These are phyloP conservation scores for Spizaetus ornatus DNA, from an alignment of 2,113 vertebrate species.

Conservation along the genomic window DNA sequence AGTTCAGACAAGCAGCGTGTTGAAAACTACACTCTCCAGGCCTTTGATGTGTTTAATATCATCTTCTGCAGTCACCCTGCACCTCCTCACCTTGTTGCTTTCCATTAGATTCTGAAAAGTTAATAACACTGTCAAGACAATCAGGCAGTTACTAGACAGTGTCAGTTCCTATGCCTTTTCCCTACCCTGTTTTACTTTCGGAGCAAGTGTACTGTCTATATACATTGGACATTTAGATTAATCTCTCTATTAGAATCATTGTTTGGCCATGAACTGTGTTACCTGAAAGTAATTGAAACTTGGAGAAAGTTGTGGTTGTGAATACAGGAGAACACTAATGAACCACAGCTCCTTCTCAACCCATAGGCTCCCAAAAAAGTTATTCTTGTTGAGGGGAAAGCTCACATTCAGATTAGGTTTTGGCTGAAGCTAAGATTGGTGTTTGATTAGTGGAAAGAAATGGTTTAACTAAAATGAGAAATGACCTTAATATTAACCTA, in stretches of 20 bases:
- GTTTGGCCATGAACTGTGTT: slow-evolving; percentile 24
- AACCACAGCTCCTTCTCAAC: background rate
- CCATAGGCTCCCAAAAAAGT: background rate
- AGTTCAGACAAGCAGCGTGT: background rate
- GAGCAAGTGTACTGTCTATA: background rate
- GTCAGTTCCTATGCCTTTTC: background rate
- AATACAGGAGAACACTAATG: slow-evolving; percentile 39
- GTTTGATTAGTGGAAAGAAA: background rate
- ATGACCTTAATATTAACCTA: background rate
- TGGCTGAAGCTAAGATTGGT: background rate
- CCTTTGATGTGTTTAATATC: background rate
- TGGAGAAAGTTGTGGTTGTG: background rate
- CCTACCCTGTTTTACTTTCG: background rate
- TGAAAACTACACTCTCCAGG: background rate
- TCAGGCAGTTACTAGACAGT: background rate
- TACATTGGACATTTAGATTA: slow-evolving; percentile 24
- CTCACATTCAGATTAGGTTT: background rate
- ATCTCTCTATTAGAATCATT: slow-evolving; percentile 17
- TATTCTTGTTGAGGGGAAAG: background rate
- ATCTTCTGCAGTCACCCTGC: background rate
- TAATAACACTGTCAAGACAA: background rate
- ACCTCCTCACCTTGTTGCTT: background rate
- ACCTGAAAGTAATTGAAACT: slow-evolving; percentile 45
- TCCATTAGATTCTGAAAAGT: background rate
- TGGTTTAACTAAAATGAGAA: background rate